phyloP scores from a whole-genome alignment of 2,888 invertebrate species.

The Drosophila percnosoma region DNA sequence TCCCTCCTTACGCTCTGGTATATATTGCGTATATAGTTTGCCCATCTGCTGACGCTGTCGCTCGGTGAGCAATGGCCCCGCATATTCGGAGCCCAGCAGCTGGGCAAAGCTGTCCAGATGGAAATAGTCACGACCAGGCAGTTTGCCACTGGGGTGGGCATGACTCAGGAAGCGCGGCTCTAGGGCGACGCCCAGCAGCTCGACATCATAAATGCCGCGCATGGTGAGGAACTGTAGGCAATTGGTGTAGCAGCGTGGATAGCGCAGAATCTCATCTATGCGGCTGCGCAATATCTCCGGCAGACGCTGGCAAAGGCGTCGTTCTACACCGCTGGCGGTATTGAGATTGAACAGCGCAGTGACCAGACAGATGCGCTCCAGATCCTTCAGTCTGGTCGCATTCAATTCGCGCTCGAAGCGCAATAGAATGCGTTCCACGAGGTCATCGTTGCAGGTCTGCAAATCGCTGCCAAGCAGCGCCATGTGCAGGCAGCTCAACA shows the following conservation, averaged over 20 bases:
- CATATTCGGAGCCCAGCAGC: constrained; percentile 78
- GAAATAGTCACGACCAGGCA: constrained; percentile 87
- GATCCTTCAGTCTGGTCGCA: constrained; percentile 88
- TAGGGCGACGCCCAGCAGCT: constrained; percentile 87
- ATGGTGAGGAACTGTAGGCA: constrained; percentile 88
- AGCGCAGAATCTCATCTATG: constrained; percentile 86
- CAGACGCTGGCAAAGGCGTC: constrained; percentile 85
- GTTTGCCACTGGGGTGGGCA: constrained; percentile 86
- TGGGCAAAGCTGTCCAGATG: constrained; percentile 87
- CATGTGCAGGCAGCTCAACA: constrained; percentile 88
- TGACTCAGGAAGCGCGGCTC: constrained; percentile 86
- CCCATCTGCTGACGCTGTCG: constrained; percentile 86
- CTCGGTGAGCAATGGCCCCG: constrained; percentile 86
- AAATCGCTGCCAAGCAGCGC: constrained; percentile 87
- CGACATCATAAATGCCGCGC: constrained; percentile 86
- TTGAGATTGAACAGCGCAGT: constrained; percentile 87
- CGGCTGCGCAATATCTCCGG: constrained; percentile 86
- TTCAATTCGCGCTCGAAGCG: constrained; percentile 86
- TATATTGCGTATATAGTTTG: constrained; percentile 87
- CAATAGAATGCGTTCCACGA: constrained; percentile 86
- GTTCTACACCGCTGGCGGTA: constrained; percentile 85
- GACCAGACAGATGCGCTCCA: constrained; percentile 89
- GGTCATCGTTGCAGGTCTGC: constrained; percentile 85
- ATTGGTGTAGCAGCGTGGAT: constrained; percentile 87
- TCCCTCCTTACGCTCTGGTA: constrained; percentile 85